Conservation (phyloP, 2,888 invertebrate genomes). For the Pyrrhosoma nymphula region DNA sequence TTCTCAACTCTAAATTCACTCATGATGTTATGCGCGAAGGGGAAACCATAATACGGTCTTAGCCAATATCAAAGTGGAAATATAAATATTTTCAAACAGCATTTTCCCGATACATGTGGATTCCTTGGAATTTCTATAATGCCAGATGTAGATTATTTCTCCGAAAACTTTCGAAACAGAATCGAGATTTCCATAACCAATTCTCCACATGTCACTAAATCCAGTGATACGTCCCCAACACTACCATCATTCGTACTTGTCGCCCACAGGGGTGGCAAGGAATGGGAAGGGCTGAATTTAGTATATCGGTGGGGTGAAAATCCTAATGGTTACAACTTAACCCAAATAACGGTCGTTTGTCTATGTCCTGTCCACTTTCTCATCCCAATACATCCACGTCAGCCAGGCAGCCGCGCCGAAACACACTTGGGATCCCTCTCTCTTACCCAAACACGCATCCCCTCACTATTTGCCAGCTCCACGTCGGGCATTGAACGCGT, state of each 20-base stretch:
- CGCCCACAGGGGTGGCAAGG: not conserved
- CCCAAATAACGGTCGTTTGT: conserved; percentile 30
- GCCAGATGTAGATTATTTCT: not conserved
- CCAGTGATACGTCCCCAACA: not conserved
- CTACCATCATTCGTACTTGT: not conserved
- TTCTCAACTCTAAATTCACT: too few relatives aligned
- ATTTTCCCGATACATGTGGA: not conserved
- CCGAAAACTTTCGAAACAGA: not conserved
- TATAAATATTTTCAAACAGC: too few relatives aligned
- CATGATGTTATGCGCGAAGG: too few relatives aligned
- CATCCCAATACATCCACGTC: conserved; percentile 25
- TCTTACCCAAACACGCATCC: not conserved
- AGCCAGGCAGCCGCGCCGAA: not conserved
- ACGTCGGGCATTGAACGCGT: not conserved
- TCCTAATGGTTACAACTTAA: conserved; percentile 11
- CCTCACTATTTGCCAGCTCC: too few relatives aligned
- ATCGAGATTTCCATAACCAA: not conserved
- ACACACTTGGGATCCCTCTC: not conserved
- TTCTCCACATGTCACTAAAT: conserved; percentile 10
- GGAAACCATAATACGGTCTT: too few relatives aligned
- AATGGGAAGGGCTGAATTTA: too few relatives aligned
- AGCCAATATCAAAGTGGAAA: too few relatives aligned
- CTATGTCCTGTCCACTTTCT: not conserved
- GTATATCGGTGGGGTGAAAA: too few relatives aligned
- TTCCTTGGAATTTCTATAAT: not conserved